Evolutionary conservation across 1,140 invertebrate genomes (phyloP), one percentile per base, ranked within the genome.

Genomic region (Atta colombica): DNA sequence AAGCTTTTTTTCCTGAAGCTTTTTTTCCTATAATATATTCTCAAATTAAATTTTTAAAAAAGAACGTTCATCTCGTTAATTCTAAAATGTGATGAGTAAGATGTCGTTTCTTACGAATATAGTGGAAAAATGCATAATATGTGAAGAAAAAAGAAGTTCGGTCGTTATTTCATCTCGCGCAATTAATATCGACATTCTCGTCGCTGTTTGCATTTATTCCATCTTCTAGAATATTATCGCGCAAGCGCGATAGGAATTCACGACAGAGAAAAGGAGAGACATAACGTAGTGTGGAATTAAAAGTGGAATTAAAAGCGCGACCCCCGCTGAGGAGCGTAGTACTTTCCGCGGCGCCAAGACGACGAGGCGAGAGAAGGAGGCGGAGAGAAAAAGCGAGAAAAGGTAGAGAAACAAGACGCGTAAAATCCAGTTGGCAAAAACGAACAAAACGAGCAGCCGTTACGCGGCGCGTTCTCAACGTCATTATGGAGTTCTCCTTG

Each of bases 301-400:
- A 45, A 78, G 55, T 21, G 31, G 58, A 49, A 28, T 45, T 60
- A 39, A 80, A 45, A 78, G 28, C 21, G 39, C 16, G 75, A 39
- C 21, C 21, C 31, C 51, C 12, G 8, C 16, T 49, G 21, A 25
- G 31, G 18, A 81, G 31, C 66, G 51, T 71, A 39, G 71, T 81
- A 81, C 78, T 81, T 81, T 71, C 16, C 66, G 78, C 63, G 78
- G 78, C 65, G 68, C 12, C 35, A n/a, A 18, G 61, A 3, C 28
- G 18, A 16, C 18, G 60, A 69, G 45, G 66, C 39, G 25, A 45
- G 12, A 61, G n/a, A 31, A 5, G 58, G 6, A 25, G 35, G 14
- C 10, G n/a, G 55, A 8, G 35, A 72, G 25, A 21, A 49, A 58
- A 25, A 49, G 53, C 28, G 39, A 61, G 12, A 72, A 3, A 49